Base-by-base conservation (phyloP, 2,113 vertebrate genomes). In the Petrocephalus microphthalmus region DNA sequence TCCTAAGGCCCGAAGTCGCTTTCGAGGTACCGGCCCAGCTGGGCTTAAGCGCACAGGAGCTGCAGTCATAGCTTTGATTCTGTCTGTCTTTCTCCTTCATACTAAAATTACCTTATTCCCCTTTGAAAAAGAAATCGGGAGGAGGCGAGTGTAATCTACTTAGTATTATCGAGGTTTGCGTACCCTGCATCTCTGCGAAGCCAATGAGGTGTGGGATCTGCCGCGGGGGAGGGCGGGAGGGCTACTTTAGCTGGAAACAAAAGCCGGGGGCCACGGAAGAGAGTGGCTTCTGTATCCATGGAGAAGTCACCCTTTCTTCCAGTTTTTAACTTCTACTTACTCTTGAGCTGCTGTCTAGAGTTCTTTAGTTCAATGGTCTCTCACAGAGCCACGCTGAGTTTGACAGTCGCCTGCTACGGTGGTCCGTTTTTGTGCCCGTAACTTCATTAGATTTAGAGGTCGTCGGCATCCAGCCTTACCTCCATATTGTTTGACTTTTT, bases 81-180 rank as follows among this genome's bases (percentile, higher is more conserved):
- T 47, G 22, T 78, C 37, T 29, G 3, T 56, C 49, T 85, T 37
- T 89, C n/a, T 53, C 78, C 25, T 67, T 84, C 51, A 37, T 42
- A 17, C 47, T 52, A 7, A 29, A 82, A 54, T 88, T 71, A 52
- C 33, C 71, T 82, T 81, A 78, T 53, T 60, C 67, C 25, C 78
- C n/a, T 19, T 56, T 81, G 45, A 57, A 10, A 49, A 88, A 25
- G 29, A 52, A 42, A 81, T 19, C 52, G 19, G 71, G 71, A 37
- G 71, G 74, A 54, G 87, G 71, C 71, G 20, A 52, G 71, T 88
- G 29, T 88, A 88, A 88, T 88, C 87, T 88, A 45, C 52, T 82
- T 82, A 82, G 87, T 37, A 42, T 82, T 82, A 88, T 47, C 29
- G 25, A 51, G 52, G 52, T 82, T 82, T 78, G 22, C 17, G 13